Evolutionary conservation across 2,113 vertebrate genomes (phyloP).

Genomic region (human): DNA sequence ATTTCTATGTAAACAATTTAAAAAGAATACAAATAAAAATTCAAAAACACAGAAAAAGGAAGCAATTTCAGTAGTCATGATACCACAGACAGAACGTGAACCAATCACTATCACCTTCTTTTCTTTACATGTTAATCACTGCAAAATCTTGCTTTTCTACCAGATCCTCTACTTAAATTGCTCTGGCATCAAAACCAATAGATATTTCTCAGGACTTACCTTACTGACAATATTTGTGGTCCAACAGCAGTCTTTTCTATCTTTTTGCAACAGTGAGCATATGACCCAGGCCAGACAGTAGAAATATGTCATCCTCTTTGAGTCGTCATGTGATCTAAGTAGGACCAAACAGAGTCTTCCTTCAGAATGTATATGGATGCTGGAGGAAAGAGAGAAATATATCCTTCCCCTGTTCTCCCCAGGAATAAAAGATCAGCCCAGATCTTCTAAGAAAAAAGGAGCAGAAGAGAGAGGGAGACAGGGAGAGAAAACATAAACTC

Average conservation of each 20-base stretch:
- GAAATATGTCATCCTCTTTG: not conserved
- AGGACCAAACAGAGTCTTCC: not conserved
- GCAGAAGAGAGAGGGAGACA: not conserved
- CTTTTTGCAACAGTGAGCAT: not conserved
- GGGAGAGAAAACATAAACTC: not conserved
- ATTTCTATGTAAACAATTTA: not conserved
- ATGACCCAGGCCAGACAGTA: too few species aligned
- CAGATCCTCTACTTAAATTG: not conserved
- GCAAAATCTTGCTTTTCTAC: not conserved
- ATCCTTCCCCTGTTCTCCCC: rapidly evolving
- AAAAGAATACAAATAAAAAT: not conserved
- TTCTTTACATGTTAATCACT: not conserved
- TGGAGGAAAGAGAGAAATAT: not conserved
- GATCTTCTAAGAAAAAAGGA: not conserved
- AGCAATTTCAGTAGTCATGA: not conserved
- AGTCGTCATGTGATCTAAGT: not conserved
- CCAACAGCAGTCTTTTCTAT: not conserved
- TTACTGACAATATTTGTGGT: not conserved
- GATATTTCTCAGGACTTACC: not conserved
- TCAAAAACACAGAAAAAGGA: not conserved
- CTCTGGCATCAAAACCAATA: not conserved
- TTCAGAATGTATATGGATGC: not conserved
- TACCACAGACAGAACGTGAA: rapidly evolving
- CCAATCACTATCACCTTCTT: not conserved
- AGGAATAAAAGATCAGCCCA: not conserved